These are phyloP conservation scores for Agonopterix alstromeriana DNA, from an alignment of 2,888 invertebrate species.

Conservation along the genomic window DNA sequence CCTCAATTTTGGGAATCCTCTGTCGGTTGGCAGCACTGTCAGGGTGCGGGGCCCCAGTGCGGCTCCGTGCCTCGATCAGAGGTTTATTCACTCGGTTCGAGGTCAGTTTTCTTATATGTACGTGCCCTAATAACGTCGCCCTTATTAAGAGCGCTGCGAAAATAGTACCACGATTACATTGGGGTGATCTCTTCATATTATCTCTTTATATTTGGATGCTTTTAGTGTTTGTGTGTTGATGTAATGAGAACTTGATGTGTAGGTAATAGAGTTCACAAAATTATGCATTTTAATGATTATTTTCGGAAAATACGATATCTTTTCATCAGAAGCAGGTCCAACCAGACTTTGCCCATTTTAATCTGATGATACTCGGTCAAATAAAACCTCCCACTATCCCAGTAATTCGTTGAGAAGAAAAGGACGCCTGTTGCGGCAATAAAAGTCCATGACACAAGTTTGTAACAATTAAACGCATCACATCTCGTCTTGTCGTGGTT, in stretches of 20 bases:
- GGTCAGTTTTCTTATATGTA: constrained; percentile 64
- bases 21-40: too few species aligned
- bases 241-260: neutral
- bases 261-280: too few species aligned
- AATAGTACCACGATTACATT: constrained; percentile 26
- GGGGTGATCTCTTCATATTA: constrained; percentile 14
- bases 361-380: too few species aligned
- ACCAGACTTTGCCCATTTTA: too few species aligned
- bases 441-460: constrained; percentile 28
- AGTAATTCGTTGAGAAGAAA: neutral
- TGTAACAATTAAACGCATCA: constrained; percentile 26
- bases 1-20: too few species aligned
- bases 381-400: too few species aligned
- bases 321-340: too few species aligned
- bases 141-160: constrained; percentile 40
- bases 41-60: constrained; percentile 23
- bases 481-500: constrained; percentile 21
- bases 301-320: too few species aligned
- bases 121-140: constrained; percentile 40
- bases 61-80: constrained; percentile 51
- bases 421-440: constrained; percentile 33
- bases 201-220: constrained; percentile 17
- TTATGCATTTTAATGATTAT: too few species aligned
- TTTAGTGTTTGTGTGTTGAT: constrained; percentile 1
- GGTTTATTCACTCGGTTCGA: constrained; percentile 66